A percentile compares a stretch with the other conserved stretches of the same genome.
Evolutionary conservation across 2,888 invertebrate species (phyloP).

Genomic region (Apamea epomidion): DNA sequence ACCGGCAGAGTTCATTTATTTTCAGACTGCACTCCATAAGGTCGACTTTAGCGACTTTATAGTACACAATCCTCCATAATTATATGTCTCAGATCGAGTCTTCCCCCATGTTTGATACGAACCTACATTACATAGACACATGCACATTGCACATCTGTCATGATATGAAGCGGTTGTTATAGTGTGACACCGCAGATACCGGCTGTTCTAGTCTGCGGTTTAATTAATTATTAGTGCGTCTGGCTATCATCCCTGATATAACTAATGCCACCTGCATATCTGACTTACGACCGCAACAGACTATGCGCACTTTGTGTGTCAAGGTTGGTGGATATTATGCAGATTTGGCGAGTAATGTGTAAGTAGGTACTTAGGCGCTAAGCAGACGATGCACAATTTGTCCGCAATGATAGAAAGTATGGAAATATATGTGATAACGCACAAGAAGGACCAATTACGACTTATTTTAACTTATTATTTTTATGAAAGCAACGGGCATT

Average conservation of each 20-base stretch:
- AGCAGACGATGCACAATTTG: not conserved
- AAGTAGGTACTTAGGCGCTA: not conserved
- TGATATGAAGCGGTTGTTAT: constrained; percentile 52
- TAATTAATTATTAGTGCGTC: constrained; percentile 72
- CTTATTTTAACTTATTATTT: too few relatives aligned
- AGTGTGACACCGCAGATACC: constrained; percentile 65
- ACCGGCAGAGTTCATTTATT: not conserved
- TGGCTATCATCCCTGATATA: constrained; percentile 57
- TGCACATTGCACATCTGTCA: constrained; percentile 37
- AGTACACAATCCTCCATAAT: not conserved
- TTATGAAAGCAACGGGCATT: too few relatives aligned
- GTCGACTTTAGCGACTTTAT: too few relatives aligned
- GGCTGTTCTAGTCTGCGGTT: constrained; percentile 69
- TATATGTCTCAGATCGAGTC: not conserved
- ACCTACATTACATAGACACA: not conserved
- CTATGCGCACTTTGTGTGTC: constrained; percentile 14
- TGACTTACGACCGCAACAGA: constrained; percentile 46
- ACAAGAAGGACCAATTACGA: too few relatives aligned
- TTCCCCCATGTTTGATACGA: not conserved
- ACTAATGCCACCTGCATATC: constrained; percentile 53
- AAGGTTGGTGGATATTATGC: constrained; percentile 9
- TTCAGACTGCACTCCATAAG: not conserved
- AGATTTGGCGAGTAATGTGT: not conserved
- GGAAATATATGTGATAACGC: not conserved
- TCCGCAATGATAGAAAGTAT: not conserved